Percentiles rank a stretch among this genome's conserved stretches.
Conservation (phyloP, 2,888 invertebrate genomes). For the Patella caerulea region DNA sequence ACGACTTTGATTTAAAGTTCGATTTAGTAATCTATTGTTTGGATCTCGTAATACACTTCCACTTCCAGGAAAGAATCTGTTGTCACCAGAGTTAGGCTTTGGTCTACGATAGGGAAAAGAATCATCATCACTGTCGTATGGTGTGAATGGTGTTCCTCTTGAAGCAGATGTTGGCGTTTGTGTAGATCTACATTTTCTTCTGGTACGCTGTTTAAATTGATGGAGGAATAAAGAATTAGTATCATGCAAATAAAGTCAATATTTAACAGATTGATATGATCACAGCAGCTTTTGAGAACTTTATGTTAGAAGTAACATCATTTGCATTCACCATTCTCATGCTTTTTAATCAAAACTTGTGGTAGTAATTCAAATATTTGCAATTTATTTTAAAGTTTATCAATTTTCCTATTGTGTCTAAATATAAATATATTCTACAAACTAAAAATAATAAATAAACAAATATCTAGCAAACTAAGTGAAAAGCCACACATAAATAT, state of each 20-base stretch:
- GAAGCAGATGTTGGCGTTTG: constrained; percentile 56
- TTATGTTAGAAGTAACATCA: too few species aligned
- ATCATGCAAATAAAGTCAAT: constrained; percentile 9
- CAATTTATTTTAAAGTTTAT: too few species aligned
- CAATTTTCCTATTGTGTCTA: too few species aligned
- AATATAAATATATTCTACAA: too few species aligned
- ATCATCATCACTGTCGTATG: constrained; percentile 46
- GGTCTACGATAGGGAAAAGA: constrained; percentile 24
- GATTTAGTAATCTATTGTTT: too few species aligned
- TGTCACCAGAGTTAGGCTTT: background rate
- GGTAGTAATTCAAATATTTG: too few species aligned
- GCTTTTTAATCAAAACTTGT: too few species aligned
- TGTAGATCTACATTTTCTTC: constrained; percentile 59
- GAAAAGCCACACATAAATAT: too few species aligned
- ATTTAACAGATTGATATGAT: background rate
- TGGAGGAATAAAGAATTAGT: constrained; percentile 35
- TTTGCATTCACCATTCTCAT: too few species aligned
- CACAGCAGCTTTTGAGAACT: constrained; percentile 4
- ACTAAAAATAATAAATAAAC: too few species aligned
- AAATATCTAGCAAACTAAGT: too few species aligned
- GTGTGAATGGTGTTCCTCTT: constrained; percentile 42
- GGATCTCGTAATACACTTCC: constrained; percentile 13
- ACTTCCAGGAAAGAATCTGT: constrained; percentile 13
- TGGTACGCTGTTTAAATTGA: constrained; percentile 46
- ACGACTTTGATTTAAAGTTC: constrained; percentile 14